Evolutionary conservation across 2,888 invertebrate genomes (phyloP).

Genomic region (Pandemis cinnamomeana): DNA sequence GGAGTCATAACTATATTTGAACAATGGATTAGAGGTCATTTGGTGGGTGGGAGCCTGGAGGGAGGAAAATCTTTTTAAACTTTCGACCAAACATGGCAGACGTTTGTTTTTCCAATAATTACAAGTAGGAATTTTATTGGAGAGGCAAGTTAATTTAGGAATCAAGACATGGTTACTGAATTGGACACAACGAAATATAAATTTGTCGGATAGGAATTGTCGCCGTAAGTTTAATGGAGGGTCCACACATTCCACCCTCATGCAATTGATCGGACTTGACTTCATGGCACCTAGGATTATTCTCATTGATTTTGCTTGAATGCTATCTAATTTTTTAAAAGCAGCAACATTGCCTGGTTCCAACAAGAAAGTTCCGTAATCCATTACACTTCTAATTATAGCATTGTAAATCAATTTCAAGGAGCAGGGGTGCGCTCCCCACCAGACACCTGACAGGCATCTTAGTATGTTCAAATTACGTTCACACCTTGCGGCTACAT

Average conservation of each 20-base stretch:
- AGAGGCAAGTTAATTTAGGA: not conserved
- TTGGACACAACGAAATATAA: not conserved
- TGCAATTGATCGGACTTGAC: not conserved
- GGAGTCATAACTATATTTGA: not conserved
- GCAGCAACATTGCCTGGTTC: not conserved
- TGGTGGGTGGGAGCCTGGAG: not conserved
- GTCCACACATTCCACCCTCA: not conserved
- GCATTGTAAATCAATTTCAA: not conserved
- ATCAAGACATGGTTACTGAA: not conserved
- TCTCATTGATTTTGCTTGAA: not conserved
- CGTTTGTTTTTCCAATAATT: not conserved
- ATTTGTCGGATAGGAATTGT: not conserved
- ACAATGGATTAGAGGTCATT: not conserved
- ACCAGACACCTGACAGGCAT: not conserved
- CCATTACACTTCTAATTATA: not conserved
- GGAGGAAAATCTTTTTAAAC: not conserved
- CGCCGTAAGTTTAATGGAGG: not conserved
- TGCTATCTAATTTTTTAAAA: not conserved
- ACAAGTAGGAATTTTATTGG: not conserved
- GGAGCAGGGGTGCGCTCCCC: not conserved
- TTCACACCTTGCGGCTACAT: not conserved
- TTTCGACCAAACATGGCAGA: not conserved
- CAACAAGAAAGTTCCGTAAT: not conserved
- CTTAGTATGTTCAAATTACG: not conserved
- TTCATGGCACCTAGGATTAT: not conserved